Percentiles rank a stretch among this genome's conserved stretches.
Conservation (phyloP, 2,888 invertebrate genomes). For the Rhaphigaster nebulosa region DNA sequence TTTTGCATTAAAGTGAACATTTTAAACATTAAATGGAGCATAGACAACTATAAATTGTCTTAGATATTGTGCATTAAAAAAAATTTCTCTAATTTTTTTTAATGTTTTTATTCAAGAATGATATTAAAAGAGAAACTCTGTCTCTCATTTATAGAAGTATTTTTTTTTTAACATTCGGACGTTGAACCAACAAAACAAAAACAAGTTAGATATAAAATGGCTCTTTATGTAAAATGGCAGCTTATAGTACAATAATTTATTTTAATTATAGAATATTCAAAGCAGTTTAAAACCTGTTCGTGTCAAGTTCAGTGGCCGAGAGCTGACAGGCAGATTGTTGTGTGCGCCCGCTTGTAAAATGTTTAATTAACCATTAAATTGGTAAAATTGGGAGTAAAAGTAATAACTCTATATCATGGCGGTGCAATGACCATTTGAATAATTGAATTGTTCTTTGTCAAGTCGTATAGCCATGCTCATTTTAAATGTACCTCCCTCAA, state of each 20-base stretch:
- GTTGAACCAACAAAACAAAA: not conserved
- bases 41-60: no score
- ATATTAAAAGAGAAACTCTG: no score
- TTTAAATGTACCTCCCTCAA: not conserved
- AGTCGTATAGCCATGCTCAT: not conserved
- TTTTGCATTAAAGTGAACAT: no score
- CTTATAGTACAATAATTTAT: slow-evolving; percentile 40
- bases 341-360: slow-evolving; percentile 6
- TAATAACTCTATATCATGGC: slow-evolving; percentile 2
- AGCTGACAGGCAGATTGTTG: slow-evolving; percentile 36
- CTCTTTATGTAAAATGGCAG: slow-evolving; percentile 34
- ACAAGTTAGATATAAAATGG: not conserved
- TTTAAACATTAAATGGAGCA: no score
- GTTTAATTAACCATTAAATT: slow-evolving; percentile 49
- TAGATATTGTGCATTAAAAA: no score
- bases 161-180: not conserved
- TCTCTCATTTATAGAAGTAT: no score
- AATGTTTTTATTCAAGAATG: no score
- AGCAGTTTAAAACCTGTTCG: slow-evolving; percentile 49
- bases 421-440: slow-evolving; percentile 21
- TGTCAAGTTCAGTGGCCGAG: slow-evolving; percentile 49
- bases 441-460: slow-evolving; percentile 48
- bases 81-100: no score
- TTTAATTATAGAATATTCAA: slow-evolving; percentile 56
- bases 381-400: slow-evolving; percentile 33